Evolutionary conservation across 2,113 vertebrate genomes (phyloP).

Genomic region (Thymallus thymallus): DNA sequence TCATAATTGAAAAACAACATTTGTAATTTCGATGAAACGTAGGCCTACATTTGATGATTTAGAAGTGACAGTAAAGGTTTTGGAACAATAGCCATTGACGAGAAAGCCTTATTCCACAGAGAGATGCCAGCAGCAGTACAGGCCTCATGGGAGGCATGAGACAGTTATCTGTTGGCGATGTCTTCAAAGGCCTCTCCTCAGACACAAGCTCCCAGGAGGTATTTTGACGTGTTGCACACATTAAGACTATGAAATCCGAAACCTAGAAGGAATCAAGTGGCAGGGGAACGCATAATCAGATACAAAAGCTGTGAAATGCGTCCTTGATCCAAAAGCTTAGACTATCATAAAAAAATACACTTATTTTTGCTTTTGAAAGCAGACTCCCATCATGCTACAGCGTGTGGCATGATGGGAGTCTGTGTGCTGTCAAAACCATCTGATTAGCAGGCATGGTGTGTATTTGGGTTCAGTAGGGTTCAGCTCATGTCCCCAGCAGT

Average conservation of each 20-base stretch:
- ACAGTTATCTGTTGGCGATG: constrained; percentile 36
- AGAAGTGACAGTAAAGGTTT: neutral
- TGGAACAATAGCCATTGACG: neutral
- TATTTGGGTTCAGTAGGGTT: constrained; percentile 7
- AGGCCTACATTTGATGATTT: constrained; percentile 22
- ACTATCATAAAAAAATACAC: neutral
- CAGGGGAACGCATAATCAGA: constrained; percentile 10
- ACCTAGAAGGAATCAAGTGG: constrained; percentile 36
- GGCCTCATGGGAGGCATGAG: neutral
- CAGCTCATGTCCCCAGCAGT: neutral
- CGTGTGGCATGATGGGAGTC: constrained; percentile 5
- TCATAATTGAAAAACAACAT: neutral
- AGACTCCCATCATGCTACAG: too few species aligned
- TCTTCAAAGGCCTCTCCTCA: constrained; percentile 28
- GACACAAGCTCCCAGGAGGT: neutral
- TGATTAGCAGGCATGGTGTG: neutral
- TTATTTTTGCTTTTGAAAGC: neutral
- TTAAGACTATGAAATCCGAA: constrained; percentile 13
- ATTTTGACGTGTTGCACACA: constrained; percentile 5
- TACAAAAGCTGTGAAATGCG: neutral
- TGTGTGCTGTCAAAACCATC: neutral
- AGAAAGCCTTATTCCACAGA: constrained; percentile 16
- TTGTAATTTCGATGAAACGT: neutral
- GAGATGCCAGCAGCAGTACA: neutral
- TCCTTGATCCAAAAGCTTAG: constrained; percentile 1